Percentiles rank a stretch among this genome's conserved stretches.
Conservation (phyloP, 2,888 invertebrate species). For the Drosophila koepferae region DNA sequence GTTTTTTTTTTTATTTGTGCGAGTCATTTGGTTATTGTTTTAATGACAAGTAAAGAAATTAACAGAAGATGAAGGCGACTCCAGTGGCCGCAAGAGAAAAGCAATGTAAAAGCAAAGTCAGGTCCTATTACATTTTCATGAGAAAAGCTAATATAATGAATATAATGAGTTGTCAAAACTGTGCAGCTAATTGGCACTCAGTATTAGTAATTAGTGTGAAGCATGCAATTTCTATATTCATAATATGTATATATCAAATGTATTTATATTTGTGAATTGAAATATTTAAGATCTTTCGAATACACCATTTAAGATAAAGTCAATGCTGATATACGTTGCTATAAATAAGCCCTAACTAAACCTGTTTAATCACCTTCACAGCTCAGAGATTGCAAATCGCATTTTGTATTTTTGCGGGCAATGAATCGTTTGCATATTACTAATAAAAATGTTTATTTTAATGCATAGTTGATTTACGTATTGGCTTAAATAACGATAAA, state of each 20-base stretch:
- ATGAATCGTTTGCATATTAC: not conserved
- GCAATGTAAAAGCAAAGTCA: slow-evolving; percentile 19
- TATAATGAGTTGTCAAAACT: slow-evolving; percentile 13
- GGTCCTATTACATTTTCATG: slow-evolving; percentile 14
- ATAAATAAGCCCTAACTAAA: not conserved
- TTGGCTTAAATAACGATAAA: not conserved
- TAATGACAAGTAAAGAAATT: slow-evolving; percentile 25
- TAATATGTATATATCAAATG: not conserved
- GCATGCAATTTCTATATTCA: not conserved
- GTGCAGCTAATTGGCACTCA: not conserved
- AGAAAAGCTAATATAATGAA: not conserved
- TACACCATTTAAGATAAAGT: not conserved
- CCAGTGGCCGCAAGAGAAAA: not conserved
- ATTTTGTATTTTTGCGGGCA: not conserved
- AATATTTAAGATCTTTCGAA: not conserved
- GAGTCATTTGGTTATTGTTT: slow-evolving; percentile 40
- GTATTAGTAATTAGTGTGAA: not conserved
- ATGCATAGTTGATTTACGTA: not conserved
- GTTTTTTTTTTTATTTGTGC: slow-evolving; percentile 8
- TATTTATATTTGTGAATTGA: no score
- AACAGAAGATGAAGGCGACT: slow-evolving; percentile 41
- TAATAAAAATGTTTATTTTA: not conserved
- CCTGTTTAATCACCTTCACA: not conserved
- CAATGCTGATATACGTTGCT: no score
- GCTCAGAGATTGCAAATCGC: not conserved